Base-by-base conservation (phyloP, 2,888 invertebrate genomes). In the Callinectes sapidus region DNA sequence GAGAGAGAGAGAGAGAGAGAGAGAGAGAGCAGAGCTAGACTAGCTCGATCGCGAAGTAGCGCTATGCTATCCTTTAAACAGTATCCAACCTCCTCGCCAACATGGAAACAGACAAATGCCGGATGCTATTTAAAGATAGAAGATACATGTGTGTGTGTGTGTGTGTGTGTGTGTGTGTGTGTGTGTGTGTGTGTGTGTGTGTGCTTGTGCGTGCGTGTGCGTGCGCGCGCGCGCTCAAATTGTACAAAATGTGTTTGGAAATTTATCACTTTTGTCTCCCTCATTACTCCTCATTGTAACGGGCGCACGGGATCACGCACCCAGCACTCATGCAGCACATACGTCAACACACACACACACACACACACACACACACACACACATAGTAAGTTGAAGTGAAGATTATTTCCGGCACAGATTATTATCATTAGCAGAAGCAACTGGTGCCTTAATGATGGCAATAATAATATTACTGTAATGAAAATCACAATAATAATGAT, bases 321-420 rank as follows among this genome's bases (percentile, higher is more conserved):
- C n/a, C 71, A 18, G 18, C 61, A 61, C 61, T 18, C 61, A 61
- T 61, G 61, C 5, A 61, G 61, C 23, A 61, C 61, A 61, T 5
- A 18, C 86, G 39, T 39, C 2, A 39, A 87, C 48, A 87, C 87
- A 87, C 87, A 48, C 42, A 87, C 87, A 87, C 87, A 48, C 86
- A 86, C 86, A 86, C 42, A 87, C 87, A 87, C 48, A 87, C 87
- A 87, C 87, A 87, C 87, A 48, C 87, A 87, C 87, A 87, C 42
- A 87, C 87, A 87, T 28, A 3, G 23, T 18, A 28, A 77, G 32
- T 28, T 77, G 28, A 1, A n/a, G 71, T 77, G 6, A 28, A 77
- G 13, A 77, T 28, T 28, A 77, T 77, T 77, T 77, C 61, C 61
- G 61, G 61, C 23, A 13, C 61, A 32, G 13, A 77, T 77, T 77